Conservation (phyloP, 2,797 vertebrate genomes). For the Knipowitschia caucasica region DNA sequence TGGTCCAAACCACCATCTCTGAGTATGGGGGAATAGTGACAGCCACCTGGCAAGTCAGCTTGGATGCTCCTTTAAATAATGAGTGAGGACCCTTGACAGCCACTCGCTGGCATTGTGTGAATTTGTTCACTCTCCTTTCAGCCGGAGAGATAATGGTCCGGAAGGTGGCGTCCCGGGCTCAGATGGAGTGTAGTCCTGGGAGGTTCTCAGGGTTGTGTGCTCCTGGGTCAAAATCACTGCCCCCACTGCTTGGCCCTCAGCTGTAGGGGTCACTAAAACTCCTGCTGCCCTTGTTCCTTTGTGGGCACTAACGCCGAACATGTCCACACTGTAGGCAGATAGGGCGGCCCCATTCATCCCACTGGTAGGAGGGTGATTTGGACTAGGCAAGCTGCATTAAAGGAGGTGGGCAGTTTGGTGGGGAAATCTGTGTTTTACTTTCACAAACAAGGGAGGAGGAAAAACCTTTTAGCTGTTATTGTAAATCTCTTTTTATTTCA, state of each 20-base stretch:
- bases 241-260: no score
- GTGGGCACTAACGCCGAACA: neutral
- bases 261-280: no score
- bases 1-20: conserved; percentile 5
- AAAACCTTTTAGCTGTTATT: neutral
- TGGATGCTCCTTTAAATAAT: neutral
- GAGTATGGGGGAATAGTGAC: neutral
- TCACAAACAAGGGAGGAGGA: neutral
- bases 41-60: neutral
- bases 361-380: neutral
- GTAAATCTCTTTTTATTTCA: neutral
- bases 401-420: neutral
- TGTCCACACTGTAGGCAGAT: neutral
- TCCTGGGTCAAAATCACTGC: neutral
- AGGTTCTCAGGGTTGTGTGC: neutral
- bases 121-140: neutral
- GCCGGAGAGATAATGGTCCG: neutral
- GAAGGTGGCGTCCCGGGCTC: neutral
- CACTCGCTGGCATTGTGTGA: neutral
- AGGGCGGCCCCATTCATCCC: neutral
- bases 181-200: no score
- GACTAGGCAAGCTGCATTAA: no score
- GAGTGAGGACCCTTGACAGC: neutral
- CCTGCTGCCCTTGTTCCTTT: no score
- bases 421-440: neutral